These are phyloP conservation scores for Ooceraea biroi DNA, from an alignment of 1,140 invertebrate genomes.

Conservation along the genomic window DNA sequence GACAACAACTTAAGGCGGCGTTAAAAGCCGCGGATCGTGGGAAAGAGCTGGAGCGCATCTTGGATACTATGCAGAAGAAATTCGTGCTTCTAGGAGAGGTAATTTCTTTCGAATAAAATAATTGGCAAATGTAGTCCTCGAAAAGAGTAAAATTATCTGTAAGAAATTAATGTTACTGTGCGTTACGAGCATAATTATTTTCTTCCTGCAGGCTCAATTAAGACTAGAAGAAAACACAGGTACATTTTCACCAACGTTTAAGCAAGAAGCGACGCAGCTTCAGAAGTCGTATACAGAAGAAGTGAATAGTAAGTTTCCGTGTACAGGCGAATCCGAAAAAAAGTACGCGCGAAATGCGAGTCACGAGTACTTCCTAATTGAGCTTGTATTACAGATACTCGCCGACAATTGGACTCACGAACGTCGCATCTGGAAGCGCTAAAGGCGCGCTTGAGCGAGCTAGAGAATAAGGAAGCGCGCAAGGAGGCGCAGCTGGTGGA, in stretches of 20 bases:
- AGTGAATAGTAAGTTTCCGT: conserved; percentile 77
- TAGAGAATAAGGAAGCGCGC: conserved; percentile 85
- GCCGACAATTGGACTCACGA: conserved; percentile 83
- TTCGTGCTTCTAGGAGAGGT: conserved; percentile 87
- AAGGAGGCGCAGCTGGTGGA: conserved; percentile 86
- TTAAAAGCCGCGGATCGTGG: conserved; percentile 86
- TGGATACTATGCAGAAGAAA: conserved; percentile 86
- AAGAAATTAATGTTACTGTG: conserved; percentile 3
- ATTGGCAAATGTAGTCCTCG: neutral
- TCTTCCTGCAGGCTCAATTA: conserved; percentile 76
- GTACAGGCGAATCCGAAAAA: neutral
- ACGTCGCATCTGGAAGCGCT: conserved; percentile 83
- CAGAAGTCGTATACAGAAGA: conserved; percentile 83
- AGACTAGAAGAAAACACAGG: conserved; percentile 80
- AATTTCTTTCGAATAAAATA: conserved; percentile 68
- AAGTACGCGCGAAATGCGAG: neutral
- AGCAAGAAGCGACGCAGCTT: conserved; percentile 80
- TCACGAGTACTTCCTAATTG: neutral
- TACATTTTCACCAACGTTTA: conserved; percentile 77
- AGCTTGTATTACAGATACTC: conserved; percentile 77
- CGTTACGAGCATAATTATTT: conserved; percentile 6
- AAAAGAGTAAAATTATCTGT: neutral
- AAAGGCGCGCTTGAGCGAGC: conserved; percentile 82
- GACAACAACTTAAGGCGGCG: conserved; percentile 86
- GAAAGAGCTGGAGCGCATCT: conserved; percentile 86